Conservation (phyloP, 2,113 vertebrate species). For the Ctenomys sociabilis region DNA sequence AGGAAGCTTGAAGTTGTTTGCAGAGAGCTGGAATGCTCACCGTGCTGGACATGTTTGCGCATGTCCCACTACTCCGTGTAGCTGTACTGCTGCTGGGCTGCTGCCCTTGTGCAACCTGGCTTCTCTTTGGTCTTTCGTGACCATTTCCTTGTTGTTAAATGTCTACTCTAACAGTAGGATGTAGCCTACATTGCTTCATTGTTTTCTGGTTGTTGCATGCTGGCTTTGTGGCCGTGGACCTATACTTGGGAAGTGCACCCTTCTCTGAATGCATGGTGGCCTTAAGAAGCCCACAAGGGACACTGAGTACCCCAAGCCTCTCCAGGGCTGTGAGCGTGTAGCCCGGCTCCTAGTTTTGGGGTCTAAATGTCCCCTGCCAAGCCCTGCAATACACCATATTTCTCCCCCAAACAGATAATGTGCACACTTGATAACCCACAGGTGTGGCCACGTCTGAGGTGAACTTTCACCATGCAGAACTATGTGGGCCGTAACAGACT, state of each 20-base stretch:
- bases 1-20: background rate
- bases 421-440: background rate
- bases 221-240: background rate
- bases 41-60: accelerated
- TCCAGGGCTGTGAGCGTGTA: background rate
- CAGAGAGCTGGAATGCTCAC: background rate
- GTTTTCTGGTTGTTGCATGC: background rate
- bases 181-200: no score
- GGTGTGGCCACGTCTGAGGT: background rate
- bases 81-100: background rate
- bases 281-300: background rate
- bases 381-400: background rate
- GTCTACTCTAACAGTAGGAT: background rate
- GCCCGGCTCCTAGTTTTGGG: no score
- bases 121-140: background rate
- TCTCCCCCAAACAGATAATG: background rate
- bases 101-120: background rate
- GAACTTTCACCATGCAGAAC: background rate
- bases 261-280: no score
- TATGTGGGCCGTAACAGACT: background rate
- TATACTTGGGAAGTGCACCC: background rate
- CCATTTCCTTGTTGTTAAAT: background rate
- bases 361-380: background rate
- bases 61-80: accelerated
- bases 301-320: no score